Evolutionary conservation across 2,888 invertebrate species (phyloP), one percentile per base, ranked within the genome.

Genomic region (Spodoptera littoralis): DNA sequence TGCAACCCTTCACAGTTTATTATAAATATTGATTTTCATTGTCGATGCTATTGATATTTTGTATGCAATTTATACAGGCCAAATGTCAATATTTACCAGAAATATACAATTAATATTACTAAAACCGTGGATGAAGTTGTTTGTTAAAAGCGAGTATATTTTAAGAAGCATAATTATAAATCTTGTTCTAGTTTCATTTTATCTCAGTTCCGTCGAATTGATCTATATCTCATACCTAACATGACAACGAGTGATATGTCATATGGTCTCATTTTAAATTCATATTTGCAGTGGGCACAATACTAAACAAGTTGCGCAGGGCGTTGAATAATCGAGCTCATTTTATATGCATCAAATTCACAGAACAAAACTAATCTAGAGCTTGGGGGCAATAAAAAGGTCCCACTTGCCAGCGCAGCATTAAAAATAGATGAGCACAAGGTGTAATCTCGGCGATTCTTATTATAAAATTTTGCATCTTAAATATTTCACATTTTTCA

Each of bases 331-430:
- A 94, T 92, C 89, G 91, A 89, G 88, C 90, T 94, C 93, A 93
- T 94, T 93, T 86, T 90, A 89, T 92, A 94, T 94, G 94, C 94
- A 94, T 94, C 94, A 94, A 93, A 93, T 91, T 92, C 90, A 88
- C 90, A 90, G 90, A 93, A 94, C 93, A 93, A 94, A 93, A 93
- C 93, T 94, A 93, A 94, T 94, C 93, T 92, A 89, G 86, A 88
- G 89, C 91, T 85, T 84, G 82, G 88, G 83, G 90, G 93, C 91
- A 92, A 93, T 94, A 94, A 94, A 94, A 94, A 91, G 90, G 91
- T 92, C 92, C 91, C 91, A 90, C 89, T 91, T 90, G 90, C 88
- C 82, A 80, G 85, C 84, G 85, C 81, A 84, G 88, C 87, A 88
- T 92, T 91, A 91, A 93, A 93, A 91, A 93, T 93, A 90, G 88